Evolutionary conservation across 2,797 vertebrate species (phyloP), one percentile per base, ranked within the genome.

Genomic region (Octomys mimax): DNA sequence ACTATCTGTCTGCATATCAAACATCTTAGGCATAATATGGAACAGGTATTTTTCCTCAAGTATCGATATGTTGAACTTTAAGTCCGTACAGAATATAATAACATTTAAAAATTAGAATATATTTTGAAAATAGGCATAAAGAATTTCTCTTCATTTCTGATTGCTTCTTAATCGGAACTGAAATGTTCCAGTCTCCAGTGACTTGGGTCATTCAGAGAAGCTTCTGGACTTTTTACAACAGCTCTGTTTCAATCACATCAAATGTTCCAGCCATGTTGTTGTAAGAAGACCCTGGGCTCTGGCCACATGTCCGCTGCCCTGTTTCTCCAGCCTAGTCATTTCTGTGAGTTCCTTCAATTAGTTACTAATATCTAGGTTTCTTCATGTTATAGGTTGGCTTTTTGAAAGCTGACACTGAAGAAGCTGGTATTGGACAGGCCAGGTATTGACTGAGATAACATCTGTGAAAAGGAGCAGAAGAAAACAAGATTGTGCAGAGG

Each of bases 311-410:
- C 12, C 66, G 81, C 61, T 85, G 71, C 8, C 54, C 5, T 94
- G 28, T 85, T 82, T 61, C 36, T 94, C 28, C 64, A 68, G 64
- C 21, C 33, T 52, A 66, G 12, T 42, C 87, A 54, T 80, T 28
- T 83, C 73, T 91, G 87, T 64, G 81, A 95, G 57, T 91, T 93
- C 49, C 61, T 82, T 86, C 28, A 82, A 75, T 75, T 91, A 92
- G 66, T 95, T 92, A 33, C 62, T 92, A 90, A 91, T 90, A 39
- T 92, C 78, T 86, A 33, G 18, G 26, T 90, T 62, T 71, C 52
- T 52, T 95, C 78, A 36, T 31, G 22, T 93, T 62, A 46, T 31
- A 77, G 21, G 33, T 42, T 75, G 66, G 54, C 49, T 77, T 92
- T 64, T 87, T 83, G 79, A 62, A 93, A 95, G 52, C 73, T 9